Percentiles rank a stretch among this genome's conserved stretches.
phyloP scores from a whole-genome alignment of 2,888 invertebrate species.

The Flexamia atlantica region DNA sequence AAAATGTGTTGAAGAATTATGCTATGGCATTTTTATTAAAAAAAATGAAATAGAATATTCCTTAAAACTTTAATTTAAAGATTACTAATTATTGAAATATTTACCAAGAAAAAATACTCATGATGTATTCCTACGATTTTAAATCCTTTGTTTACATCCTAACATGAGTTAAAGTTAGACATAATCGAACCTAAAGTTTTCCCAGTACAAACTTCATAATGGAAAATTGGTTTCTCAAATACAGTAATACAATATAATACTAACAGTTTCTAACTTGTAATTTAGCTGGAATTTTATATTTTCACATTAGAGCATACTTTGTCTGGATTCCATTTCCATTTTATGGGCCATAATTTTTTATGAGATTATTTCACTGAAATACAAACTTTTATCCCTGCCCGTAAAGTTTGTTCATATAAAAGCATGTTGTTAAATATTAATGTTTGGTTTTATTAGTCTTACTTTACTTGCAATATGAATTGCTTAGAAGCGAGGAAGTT shows the following conservation, averaged over 20 bases:
- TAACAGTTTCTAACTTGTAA: not conserved
- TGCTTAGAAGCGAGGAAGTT: not conserved
- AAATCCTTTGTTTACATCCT: too few species aligned
- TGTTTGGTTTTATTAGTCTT: constrained; percentile 9
- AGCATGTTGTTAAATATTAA: constrained; percentile 48
- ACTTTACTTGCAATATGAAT: not conserved
- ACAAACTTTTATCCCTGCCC: constrained; percentile 44
- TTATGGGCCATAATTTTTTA: constrained; percentile 41
- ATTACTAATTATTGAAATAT: not conserved
- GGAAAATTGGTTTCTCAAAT: not conserved
- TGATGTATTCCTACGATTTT: too few species aligned
- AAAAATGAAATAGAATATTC: too few species aligned
- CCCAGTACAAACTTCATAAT: not conserved
- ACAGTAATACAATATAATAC: not conserved
- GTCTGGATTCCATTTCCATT: constrained; percentile 37
- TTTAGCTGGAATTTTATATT: constrained; percentile 16
- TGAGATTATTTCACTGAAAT: constrained; percentile 42
- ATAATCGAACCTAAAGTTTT: not conserved
- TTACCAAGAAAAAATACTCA: not conserved
- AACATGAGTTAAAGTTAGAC: not conserved
- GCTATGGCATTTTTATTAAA: too few species aligned
- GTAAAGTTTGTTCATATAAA: constrained; percentile 33
- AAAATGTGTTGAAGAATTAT: too few species aligned
- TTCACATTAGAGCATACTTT: constrained; percentile 38
- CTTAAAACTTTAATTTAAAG: not conserved